phyloP scores from a whole-genome alignment of 2,113 vertebrate genomes.

The Colinus virginianus region DNA sequence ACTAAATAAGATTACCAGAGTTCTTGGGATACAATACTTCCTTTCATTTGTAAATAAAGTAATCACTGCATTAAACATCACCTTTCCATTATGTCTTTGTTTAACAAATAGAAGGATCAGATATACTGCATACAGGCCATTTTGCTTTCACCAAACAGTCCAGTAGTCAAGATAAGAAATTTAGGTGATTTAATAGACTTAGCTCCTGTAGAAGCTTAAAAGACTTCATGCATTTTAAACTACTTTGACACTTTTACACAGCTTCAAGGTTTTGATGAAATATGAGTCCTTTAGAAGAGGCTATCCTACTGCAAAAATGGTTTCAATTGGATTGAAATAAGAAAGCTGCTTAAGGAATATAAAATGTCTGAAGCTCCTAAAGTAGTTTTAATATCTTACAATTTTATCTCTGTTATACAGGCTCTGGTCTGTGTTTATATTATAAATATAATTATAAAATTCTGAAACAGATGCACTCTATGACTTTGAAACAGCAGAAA shows the following conservation, averaged over 20 bases:
- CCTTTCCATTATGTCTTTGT: background rate
- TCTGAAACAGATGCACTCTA: background rate
- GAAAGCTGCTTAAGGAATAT: background rate
- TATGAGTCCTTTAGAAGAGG: background rate
- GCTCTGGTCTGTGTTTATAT: background rate
- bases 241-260: background rate
- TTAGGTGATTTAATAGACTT: background rate
- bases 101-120: background rate
- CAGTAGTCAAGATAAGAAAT: background rate
- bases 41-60: background rate
- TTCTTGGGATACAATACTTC: background rate
- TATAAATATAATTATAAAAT: background rate
- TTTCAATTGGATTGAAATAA: background rate
- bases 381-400: background rate
- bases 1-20: background rate
- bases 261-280: background rate
- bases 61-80: background rate
- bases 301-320: background rate
- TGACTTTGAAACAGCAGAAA: background rate
- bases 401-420: background rate
- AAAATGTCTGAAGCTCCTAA: background rate
- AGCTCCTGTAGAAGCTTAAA: background rate
- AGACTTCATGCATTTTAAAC: background rate
- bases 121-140: background rate
- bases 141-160: background rate